Conservation (phyloP, 2,113 vertebrate genomes). For the Paramisgurnus dabryanus region DNA sequence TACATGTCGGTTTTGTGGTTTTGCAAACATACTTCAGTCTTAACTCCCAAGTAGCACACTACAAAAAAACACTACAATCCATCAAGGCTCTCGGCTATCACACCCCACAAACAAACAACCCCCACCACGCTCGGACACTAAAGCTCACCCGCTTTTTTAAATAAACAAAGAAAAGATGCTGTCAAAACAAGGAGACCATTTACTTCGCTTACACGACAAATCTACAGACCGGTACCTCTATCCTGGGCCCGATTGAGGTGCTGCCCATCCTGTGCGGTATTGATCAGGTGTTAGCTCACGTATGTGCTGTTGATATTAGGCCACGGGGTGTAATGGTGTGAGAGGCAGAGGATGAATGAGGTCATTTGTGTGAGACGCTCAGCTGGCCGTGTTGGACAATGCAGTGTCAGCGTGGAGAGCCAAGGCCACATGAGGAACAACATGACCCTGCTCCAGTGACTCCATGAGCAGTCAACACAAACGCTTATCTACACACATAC, state of each 20-base stretch:
- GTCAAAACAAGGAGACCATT: conserved; percentile 35
- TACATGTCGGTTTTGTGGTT: conserved; percentile 17
- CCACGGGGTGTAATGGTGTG: conserved; percentile 74
- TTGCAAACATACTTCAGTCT: conserved; percentile 5
- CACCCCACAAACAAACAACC: conserved; percentile 13
- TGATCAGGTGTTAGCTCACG: conserved; percentile 52
- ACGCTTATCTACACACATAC: conserved; percentile 3
- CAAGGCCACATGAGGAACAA: conserved; percentile 76
- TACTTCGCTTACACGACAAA: conserved; percentile 36
- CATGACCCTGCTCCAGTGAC: conserved; percentile 71
- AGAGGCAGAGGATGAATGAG: conserved; percentile 77
- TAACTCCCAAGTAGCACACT: neutral
- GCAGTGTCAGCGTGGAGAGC: conserved; percentile 70
- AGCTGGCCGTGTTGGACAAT: conserved; percentile 68
- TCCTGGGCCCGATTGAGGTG: conserved; percentile 7
- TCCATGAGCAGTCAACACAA: neutral
- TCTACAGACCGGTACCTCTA: conserved; percentile 31
- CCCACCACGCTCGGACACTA: neutral
- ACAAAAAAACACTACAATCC: neutral
- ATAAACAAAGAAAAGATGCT: conserved; percentile 38
- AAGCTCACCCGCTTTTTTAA: neutral
- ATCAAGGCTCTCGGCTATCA: neutral
- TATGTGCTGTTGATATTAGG: conserved; percentile 40
- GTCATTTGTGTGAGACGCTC: conserved; percentile 76
- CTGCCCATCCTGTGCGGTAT: conserved; percentile 48